Conservation (phyloP, 2,797 vertebrate genomes). For the Melanotaenia trifasciata region DNA sequence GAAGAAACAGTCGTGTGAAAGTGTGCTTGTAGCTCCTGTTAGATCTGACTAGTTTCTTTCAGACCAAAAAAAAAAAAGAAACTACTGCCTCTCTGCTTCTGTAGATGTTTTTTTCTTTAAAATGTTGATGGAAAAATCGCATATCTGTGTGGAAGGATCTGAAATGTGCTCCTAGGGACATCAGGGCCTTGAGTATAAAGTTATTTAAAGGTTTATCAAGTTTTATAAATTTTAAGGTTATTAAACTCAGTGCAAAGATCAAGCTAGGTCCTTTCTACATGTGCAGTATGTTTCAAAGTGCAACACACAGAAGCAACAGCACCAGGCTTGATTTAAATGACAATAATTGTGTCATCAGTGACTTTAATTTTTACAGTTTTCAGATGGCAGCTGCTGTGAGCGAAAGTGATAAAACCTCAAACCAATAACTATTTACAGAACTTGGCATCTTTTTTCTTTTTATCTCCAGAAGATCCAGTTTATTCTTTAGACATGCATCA, state of each 20-base stretch:
- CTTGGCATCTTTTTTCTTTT: background rate
- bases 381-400: conserved; percentile 7
- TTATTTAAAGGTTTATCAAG: background rate
- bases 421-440: background rate
- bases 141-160: background rate
- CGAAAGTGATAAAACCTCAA: conserved; percentile 6
- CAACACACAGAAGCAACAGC: background rate
- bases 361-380: conserved; percentile 19
- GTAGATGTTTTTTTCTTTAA: background rate
- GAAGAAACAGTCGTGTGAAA: background rate
- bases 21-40: background rate
- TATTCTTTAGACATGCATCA: background rate
- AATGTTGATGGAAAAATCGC: conserved; percentile 12
- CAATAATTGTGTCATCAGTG: conserved; percentile 4
- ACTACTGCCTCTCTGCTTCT: background rate
- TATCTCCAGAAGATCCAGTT: background rate
- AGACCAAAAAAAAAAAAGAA: background rate
- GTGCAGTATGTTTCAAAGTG: background rate
- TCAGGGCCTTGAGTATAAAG: background rate
- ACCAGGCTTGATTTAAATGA: conserved; percentile 16
- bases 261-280: conserved; percentile 2
- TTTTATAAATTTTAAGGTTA: background rate
- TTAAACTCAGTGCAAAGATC: background rate
- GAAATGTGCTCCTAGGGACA: conserved; percentile 23
- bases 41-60: background rate